Evolutionary conservation across 2,113 vertebrate species (phyloP), one percentile per base, ranked within the genome.

Genomic region (Ceratotherium simum): DNA sequence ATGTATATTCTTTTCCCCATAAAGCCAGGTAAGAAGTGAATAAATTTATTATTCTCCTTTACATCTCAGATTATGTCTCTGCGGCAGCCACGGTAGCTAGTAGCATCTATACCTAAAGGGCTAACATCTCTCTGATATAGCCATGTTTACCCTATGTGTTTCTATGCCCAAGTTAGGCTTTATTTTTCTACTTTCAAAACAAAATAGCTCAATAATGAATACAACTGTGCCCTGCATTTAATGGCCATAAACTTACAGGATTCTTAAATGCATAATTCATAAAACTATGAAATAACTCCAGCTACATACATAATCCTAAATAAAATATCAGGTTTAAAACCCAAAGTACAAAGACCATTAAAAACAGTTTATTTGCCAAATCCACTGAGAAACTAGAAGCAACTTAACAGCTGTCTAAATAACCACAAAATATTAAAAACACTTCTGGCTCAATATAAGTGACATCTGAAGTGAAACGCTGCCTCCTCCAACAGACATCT

Each of bases 351-450:
- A 95, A 98, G 96, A 98, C 83, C 90, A 98, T 97, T 93, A 98
- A 98, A 93, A 96, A 89, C 25, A 96, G 65, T 90, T 83, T 88
- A 96, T 89, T 98, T 98, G 98, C 97, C 98, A 98, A 98, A 98
- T 92, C 73, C 96, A 98, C 48, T 27, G 6, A 98, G 96, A 98
- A 98, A 98, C 95, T 94, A 98, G 90, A 98, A 98, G 95, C 98
- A 97, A 98, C 90, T 98, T 96, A 98, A 98, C 98, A 99, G 98
- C 98, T 99, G 98, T 98, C 97, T 98, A 99, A 99, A 99, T 96
- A 99, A 98, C 96, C 98, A 97, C 97, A 98, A 97, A 98, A 98
- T 97, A 98, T 97, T 98, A 97, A 96, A 97, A 97, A 97, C 94
- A 98, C 90, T 98, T 98, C 93, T 95, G 97, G 64, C 96, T 98